phyloP scores from a whole-genome alignment of 2,888 invertebrate genomes.

The Dusona sp. region DNA sequence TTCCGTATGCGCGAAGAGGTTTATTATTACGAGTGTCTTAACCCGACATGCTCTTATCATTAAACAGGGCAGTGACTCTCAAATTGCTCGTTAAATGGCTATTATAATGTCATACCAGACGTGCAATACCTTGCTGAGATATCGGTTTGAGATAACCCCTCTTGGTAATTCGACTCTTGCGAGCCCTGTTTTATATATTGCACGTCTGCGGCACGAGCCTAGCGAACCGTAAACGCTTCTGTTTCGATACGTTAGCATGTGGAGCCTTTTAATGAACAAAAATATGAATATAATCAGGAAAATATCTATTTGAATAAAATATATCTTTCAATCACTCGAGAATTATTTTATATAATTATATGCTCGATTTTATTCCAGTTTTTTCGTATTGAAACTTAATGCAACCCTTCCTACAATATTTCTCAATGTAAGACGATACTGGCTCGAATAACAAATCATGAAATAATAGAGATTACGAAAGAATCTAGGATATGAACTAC shows the following conservation, averaged over 20 bases:
- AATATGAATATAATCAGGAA: not conserved
- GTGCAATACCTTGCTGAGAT: constrained; percentile 59
- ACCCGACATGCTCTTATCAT: constrained; percentile 64
- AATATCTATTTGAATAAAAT: not conserved
- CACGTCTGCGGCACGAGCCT: constrained; percentile 25
- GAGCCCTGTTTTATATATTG: constrained; percentile 58
- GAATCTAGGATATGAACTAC: not conserved
- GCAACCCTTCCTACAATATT: not conserved
- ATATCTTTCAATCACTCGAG: not conserved
- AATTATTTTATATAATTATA: not conserved
- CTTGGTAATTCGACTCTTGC: constrained; percentile 60
- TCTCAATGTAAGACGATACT: not conserved
- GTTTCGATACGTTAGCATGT: constrained; percentile 32
- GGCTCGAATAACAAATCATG: not conserved
- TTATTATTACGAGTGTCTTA: constrained; percentile 40
- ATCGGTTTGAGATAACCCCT: constrained; percentile 70
- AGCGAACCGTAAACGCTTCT: constrained; percentile 21
- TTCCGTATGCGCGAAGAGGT: constrained; percentile 11
- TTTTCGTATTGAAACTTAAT: not conserved
- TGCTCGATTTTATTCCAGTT: not conserved
- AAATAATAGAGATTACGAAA: too few relatives aligned
- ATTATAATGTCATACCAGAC: constrained; percentile 67
- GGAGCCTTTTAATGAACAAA: not conserved
- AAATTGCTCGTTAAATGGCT: constrained; percentile 71
- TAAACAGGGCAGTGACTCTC: constrained; percentile 71